Evolutionary conservation across 2,888 invertebrate species (phyloP), one percentile per base, ranked within the genome.

Genomic region (Drosophila helvetica): DNA sequence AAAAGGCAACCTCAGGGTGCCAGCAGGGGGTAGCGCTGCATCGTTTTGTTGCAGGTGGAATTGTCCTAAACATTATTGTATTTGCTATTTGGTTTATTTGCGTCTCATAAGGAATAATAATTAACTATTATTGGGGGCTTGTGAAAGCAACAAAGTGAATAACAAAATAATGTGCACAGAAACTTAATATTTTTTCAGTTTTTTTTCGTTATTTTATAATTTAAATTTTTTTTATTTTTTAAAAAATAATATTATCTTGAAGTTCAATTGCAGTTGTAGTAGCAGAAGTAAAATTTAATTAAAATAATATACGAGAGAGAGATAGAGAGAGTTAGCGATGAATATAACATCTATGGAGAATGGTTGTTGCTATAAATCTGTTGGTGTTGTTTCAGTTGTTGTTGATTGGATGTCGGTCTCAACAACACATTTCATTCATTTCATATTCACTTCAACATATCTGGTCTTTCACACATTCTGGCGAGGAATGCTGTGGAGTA

Each of bases 401-500:
- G 76, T 79, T 75, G 71, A 73, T 78, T 69, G 79, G 63, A 52
- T 77, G 81, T 68, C 87, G 75, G 38, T 15, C 38, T 38, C 38
- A 38, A 38, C 38, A 38, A 38, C 38, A n/a, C 15, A n/a, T 38
- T 38, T 38, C 38, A 38, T 78, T 81, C 79, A 68, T 87, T 75
- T 71, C 86, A 74, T 90, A 89, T 89, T 82, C 86, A 80, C 38
- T 38, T 38, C 84, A 89, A 89, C 88, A 65, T 58, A 79, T 90
- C 86, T 83, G 93, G 93, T 92, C 94, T 94, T 90, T 95, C 95
- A 93, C 96, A 96, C 95, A 98, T 95, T 94, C 95, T 95, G 93
- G 95, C 95, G 93, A 97, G 95, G 94, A 98, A 98, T 93, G 96
- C 96, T 96, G 93, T 66, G 93, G 92, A 77, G 75, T 79, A 78